Percentiles rank a stretch among this genome's conserved stretches.
Evolutionary conservation across 2,888 invertebrate genomes (phyloP).

Genomic region (Xylota segnis): DNA sequence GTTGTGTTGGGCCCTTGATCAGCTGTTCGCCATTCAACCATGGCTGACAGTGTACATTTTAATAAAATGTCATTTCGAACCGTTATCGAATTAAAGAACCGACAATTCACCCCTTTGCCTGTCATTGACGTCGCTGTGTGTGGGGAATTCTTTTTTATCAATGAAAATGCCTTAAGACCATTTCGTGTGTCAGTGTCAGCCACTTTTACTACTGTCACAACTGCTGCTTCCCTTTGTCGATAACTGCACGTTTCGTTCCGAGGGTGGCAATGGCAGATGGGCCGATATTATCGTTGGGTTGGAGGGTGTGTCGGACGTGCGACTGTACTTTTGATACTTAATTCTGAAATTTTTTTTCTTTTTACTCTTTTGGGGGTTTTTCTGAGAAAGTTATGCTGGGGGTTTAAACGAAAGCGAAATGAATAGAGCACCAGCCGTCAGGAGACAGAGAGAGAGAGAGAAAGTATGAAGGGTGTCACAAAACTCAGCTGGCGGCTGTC

Average conservation of each 20-base stretch:
- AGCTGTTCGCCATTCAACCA: slow-evolving; percentile 62
- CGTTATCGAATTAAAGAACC: slow-evolving; percentile 54
- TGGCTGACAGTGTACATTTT: slow-evolving; percentile 51
- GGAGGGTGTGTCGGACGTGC: slow-evolving; percentile 43
- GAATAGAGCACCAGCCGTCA: not conserved
- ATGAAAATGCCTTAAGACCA: slow-evolving; percentile 58
- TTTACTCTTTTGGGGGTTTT: not conserved
- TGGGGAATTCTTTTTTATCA: slow-evolving; percentile 29
- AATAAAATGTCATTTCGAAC: slow-evolving; percentile 57
- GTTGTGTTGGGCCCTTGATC: slow-evolving; percentile 49
- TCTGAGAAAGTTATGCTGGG: not conserved
- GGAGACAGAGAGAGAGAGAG: not conserved
- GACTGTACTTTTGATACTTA: slow-evolving; percentile 66
- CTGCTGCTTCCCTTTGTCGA: slow-evolving; percentile 49
- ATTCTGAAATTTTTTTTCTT: slow-evolving; percentile 30
- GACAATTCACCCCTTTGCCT: slow-evolving; percentile 52
- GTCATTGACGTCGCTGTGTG: not conserved
- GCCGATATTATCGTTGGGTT: not conserved
- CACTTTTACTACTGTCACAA: slow-evolving; percentile 60
- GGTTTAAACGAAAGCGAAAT: not conserved
- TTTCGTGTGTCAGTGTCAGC: slow-evolving; percentile 56
- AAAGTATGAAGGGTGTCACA: slow-evolving; percentile 2
- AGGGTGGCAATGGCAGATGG: slow-evolving; percentile 35
- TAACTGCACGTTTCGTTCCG: slow-evolving; percentile 40
- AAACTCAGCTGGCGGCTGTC: not conserved